phyloP scores from a whole-genome alignment of 2,797 vertebrate genomes.

The Anas capensis region DNA sequence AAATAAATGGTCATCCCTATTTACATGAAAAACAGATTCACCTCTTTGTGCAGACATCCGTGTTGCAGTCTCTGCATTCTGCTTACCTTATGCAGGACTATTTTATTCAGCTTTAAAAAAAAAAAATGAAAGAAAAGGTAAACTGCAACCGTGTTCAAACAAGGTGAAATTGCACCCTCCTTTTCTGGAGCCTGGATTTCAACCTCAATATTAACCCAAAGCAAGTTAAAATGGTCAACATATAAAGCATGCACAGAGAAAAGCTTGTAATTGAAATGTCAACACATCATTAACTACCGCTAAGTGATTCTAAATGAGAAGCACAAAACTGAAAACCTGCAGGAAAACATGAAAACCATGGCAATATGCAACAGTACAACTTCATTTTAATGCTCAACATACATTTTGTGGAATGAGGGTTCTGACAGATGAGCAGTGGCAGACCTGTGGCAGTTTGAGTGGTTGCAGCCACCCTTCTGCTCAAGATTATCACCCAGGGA shows the following conservation, averaged over 20 bases:
- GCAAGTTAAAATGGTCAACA: neutral
- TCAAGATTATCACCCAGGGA: neutral
- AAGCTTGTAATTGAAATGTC: slow-evolving; percentile 24
- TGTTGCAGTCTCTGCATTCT: neutral
- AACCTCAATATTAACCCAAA: neutral
- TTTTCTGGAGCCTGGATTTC: neutral
- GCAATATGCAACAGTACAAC: neutral
- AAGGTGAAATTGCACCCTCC: neutral
- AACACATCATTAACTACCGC: slow-evolving; percentile 38
- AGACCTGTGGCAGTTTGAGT: neutral
- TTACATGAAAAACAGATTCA: neutral
- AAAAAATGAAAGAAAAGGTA: neutral
- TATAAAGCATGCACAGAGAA: neutral
- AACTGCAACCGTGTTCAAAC: neutral
- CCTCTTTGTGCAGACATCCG: neutral
- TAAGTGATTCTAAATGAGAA: slow-evolving; percentile 42
- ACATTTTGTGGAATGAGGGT: neutral
- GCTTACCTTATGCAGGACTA: neutral
- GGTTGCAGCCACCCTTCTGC: neutral
- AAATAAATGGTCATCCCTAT: neutral
- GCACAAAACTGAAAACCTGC: neutral
- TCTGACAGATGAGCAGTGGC: neutral
- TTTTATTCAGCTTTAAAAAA: neutral
- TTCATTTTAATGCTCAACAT: neutral
- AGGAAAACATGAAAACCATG: no score